Conservation (phyloP, 2,113 vertebrate genomes). For the Bostrychus sinensis region DNA sequence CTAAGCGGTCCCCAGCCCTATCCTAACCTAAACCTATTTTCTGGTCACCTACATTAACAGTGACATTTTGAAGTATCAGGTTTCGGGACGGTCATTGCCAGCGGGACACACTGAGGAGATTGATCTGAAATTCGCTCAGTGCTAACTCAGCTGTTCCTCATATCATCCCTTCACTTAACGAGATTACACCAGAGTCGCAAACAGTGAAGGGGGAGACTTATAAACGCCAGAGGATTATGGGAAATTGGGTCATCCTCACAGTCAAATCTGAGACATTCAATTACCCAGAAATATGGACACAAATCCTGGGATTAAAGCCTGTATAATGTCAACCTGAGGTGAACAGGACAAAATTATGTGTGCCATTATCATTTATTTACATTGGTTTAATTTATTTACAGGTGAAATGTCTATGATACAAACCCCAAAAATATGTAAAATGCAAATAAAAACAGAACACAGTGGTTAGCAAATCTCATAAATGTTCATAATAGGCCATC, state of each 20-base stretch:
- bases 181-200: conserved; percentile 63
- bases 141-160: conserved; percentile 63
- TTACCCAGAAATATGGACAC: conserved; percentile 29
- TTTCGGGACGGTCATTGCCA: conserved; percentile 4
- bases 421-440: too few relatives aligned
- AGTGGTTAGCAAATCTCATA: too few relatives aligned
- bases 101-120: conserved; percentile 30
- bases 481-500: too few relatives aligned
- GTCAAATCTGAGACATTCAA: conserved; percentile 26
- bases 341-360: conserved; percentile 5
- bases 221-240: conserved; percentile 76
- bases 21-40: too few relatives aligned
- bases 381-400: neutral
- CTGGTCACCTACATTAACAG: neutral
- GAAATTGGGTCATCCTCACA: conserved; percentile 72
- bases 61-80: neutral
- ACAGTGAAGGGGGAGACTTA: conserved; percentile 29
- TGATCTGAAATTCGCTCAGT: conserved; percentile 50
- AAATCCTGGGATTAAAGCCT: conserved; percentile 51
- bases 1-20: too few relatives aligned
- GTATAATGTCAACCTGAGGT: conserved; percentile 54
- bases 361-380: too few relatives aligned
- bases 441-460: too few relatives aligned
- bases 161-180: conserved; percentile 70
- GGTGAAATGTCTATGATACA: neutral